phyloP scores from a whole-genome alignment of 2,797 vertebrate genomes.

The Crenichthys baileyi region DNA sequence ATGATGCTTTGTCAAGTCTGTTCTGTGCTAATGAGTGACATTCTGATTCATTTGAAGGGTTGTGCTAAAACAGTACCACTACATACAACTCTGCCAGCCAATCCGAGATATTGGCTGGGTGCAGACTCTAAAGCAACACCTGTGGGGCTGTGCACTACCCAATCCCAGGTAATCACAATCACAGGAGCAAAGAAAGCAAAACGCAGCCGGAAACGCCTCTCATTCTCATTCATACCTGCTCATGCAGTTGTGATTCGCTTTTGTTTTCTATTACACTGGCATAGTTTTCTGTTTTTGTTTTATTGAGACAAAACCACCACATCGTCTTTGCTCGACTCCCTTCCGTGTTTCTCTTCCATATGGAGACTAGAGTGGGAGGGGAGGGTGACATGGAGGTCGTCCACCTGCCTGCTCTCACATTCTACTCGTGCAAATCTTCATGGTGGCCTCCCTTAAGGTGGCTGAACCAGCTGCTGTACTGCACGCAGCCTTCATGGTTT shows the following conservation, averaged over 20 bases:
- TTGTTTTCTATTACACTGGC: constrained; percentile 58
- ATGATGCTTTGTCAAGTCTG: constrained; percentile 68
- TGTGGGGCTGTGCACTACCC: constrained; percentile 85
- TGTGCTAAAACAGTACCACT: constrained; percentile 88
- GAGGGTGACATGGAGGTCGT: constrained; percentile 35
- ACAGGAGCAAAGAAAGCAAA: constrained; percentile 41
- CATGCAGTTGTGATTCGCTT: constrained; percentile 59
- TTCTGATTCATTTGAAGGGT: constrained; percentile 87
- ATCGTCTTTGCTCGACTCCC: constrained; percentile 49
- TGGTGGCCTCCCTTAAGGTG: constrained; percentile 62
- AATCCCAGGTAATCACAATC: constrained; percentile 80
- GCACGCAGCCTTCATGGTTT: constrained; percentile 30
- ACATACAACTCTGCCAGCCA: constrained; percentile 88
- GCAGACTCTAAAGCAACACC: constrained; percentile 88
- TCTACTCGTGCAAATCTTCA: constrained; percentile 52
- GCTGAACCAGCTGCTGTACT: constrained; percentile 35
- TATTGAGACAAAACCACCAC: constrained; percentile 36
- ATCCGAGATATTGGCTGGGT: constrained; percentile 88
- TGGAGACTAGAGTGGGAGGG: constrained; percentile 67
- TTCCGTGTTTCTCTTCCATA: constrained; percentile 83
- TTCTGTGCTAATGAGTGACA: constrained; percentile 81
- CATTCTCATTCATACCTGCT: constrained; percentile 73
- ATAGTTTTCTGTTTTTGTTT: constrained; percentile 54
- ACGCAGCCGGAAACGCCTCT: constrained; percentile 56
- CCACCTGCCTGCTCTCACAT: constrained; percentile 58